These are phyloP conservation scores for Falco naumanni DNA, from an alignment of 2,797 vertebrate species.

Conservation along the genomic window DNA sequence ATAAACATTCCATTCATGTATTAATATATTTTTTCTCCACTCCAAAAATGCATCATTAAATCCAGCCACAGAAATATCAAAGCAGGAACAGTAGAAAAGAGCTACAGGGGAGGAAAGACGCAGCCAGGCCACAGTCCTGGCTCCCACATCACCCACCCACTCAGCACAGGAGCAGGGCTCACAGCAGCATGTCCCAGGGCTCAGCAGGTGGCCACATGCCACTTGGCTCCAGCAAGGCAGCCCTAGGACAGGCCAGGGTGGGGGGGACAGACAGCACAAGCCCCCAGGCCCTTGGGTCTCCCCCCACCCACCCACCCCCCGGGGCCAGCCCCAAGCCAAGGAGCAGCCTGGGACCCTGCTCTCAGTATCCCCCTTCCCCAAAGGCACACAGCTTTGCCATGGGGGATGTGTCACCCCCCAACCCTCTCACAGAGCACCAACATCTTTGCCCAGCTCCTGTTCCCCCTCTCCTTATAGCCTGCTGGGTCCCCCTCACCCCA, in stretches of 20 bases:
- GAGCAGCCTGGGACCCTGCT: background rate
- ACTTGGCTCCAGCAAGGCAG: background rate
- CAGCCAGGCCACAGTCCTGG: background rate
- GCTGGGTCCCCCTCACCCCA: fast-evolving
- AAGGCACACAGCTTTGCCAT: background rate
- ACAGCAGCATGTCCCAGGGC: background rate
- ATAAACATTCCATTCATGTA: slow-evolving; percentile 64
- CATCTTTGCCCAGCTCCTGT: background rate
- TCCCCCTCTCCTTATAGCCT: background rate
- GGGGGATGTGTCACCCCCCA: background rate
- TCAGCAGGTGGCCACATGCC: background rate
- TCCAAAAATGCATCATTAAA: slow-evolving; percentile 54
- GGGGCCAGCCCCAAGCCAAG: background rate
- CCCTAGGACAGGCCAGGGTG: background rate
- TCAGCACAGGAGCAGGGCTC: background rate
- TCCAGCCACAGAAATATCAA: slow-evolving; percentile 65
- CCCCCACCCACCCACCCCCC: too few species aligned
- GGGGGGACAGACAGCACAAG: background rate
- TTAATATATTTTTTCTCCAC: slow-evolving; percentile 28
- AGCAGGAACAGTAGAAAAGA: slow-evolving; percentile 62
- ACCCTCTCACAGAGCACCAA: background rate
- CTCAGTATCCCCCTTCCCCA: background rate
- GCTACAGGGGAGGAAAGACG: background rate
- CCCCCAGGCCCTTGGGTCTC: background rate
- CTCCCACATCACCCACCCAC: background rate